Evolutionary conservation across 2,797 vertebrate species (phyloP).

Genomic region (Xiphorhynchus erythropygius): DNA sequence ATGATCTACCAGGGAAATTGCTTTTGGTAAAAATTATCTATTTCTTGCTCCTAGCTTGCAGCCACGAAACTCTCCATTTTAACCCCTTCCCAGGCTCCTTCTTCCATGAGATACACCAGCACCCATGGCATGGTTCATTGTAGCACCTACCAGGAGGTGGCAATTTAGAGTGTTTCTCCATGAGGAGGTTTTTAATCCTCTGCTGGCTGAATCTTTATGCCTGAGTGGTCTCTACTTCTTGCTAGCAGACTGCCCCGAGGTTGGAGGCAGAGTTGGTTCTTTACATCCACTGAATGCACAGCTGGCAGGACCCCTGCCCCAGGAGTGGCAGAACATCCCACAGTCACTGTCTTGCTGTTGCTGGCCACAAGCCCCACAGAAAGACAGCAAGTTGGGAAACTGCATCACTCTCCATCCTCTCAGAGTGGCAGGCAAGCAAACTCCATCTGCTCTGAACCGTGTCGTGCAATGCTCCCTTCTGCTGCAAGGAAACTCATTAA

Average conservation of each 20-base stretch:
- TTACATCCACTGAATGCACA: rapidly evolving
- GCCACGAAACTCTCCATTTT: background rate
- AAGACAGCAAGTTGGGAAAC: background rate
- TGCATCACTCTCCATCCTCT: background rate
- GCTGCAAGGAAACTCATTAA: conserved; percentile 38
- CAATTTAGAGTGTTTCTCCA: background rate
- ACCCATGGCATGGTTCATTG: background rate
- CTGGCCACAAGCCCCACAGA: background rate
- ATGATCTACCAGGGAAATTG: conserved; percentile 48
- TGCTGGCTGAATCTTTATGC: background rate
- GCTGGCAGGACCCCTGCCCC: background rate
- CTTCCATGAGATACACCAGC: background rate
- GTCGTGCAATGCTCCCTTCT: background rate
- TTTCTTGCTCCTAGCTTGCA: background rate
- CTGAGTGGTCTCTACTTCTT: background rate
- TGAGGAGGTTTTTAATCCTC: background rate
- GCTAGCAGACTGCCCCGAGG: background rate
- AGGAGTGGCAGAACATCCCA: background rate
- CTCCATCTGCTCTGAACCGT: background rate
- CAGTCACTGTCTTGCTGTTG: rapidly evolving
- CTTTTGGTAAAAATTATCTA: conserved; percentile 39
- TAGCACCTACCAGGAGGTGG: background rate
- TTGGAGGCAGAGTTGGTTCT: background rate
- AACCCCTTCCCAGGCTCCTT: background rate
- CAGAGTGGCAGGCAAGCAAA: rapidly evolving